Base-by-base conservation (phyloP, 2,797 vertebrate species). In the Esox lucius region DNA sequence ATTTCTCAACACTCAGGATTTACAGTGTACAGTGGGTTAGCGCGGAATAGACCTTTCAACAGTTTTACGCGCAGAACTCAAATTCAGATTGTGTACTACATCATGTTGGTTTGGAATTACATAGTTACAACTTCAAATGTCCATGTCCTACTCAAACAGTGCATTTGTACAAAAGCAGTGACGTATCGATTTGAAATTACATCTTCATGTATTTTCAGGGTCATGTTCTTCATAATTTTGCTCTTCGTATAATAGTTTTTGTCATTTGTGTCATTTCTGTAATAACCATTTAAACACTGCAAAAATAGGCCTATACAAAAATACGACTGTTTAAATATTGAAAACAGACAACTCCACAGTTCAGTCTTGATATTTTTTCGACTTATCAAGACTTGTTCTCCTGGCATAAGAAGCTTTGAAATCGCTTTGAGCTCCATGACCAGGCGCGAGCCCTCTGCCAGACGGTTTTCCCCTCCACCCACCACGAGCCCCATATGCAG, bases 381-480 rank as follows among this genome's bases (percentile, higher is more conserved):
- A 78, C 77, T 49, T 46, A 81, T 68, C 80, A n/a, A n/a, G n/a
- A 26, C 74, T 74, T 80, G 71, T 81, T 19, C 19, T 78, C 12
- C 76, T 80, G 76, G 15, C 39, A 77, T 80, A 84, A 89, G 89
- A 90, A 85, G 86, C 84, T 83, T 85, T 82, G 85, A 85, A 91
- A 89, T 90, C 82, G 78, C 84, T 83, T 85, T 88, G 89, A 91
- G 87, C 90, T 88, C 89, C 90, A 89, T 91, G 89, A 90, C 89
- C 75, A 84, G 80, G 80, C 84, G 85, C 81, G 85, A 89, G 85
- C 84, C 87, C 85, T 87, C 59, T 12, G 42, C 81, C 82, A 80
- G 78, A 80, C 90, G 88, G 46, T 89, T 85, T 87, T 87, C 90
- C 87, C 82, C 76, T 80, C 59, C n/a, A 39, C 53, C 48, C 28